Base-by-base conservation (phyloP, 2,113 vertebrate species). In the Hipposideros armiger region DNA sequence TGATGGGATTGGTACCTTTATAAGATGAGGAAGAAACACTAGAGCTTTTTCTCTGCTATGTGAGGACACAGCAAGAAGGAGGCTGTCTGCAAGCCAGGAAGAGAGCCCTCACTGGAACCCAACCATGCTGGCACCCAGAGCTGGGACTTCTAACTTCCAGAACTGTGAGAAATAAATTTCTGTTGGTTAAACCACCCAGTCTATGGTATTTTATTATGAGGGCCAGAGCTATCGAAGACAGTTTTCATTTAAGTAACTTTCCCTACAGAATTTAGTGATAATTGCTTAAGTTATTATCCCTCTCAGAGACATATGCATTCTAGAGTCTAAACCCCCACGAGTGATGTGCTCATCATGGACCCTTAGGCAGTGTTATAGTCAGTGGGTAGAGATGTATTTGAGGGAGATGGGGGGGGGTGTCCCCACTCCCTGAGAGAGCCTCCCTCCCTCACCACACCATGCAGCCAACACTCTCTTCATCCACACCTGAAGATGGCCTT, bases 401-500 rank as follows among this genome's bases (percentile, higher is more conserved):
- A 50, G 32, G 26, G 8, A 92, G 20, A 17, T 4, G 10, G 56
- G 11, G 60, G 11, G 60, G 26, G 36, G 7, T 2, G 14, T 16
- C 10, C 0, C 24, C 28, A 26, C 7, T 9, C 45, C 54, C 36
- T 17, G 32, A 58, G 42, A 8, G 20, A 72, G 30, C 7, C 19
- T 24, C 20, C 42, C 45, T 32, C 19, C 20, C 72, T 60, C 58
- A 4, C 2, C 16, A 7, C 52, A 26, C 7, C 0, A 0, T 2
- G 2, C 1, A 56, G 70, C 17, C 11, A 20, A 24, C 3, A 8
- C 11, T 11, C 26, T 67, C 52, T 47, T 50, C 62, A 11, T 66
- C n/a, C 3, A 4, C 0, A 0, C 6, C 45, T 17, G 1, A 6
- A 7, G 11, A 15, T 0, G n/a, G n/a, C 5, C 30, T 7, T 14